phyloP scores from a whole-genome alignment of 1,140 invertebrate genomes.

The Drosophila baimaii region DNA sequence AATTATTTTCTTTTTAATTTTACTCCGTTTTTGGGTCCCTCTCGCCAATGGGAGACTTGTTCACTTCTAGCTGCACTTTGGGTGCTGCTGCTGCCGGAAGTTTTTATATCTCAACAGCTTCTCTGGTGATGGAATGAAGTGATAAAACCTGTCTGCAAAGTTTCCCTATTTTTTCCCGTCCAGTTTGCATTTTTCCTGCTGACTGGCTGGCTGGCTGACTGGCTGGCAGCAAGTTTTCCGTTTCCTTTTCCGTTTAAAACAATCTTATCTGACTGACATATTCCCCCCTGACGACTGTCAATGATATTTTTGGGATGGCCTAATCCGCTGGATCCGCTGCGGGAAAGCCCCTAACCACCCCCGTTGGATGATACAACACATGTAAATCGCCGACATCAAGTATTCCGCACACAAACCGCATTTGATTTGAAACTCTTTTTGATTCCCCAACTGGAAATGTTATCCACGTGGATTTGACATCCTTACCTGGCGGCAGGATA shows the following conservation, averaged over 20 bases:
- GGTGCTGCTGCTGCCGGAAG: constrained; percentile 40
- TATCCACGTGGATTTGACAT: constrained; percentile 27
- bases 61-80: constrained; percentile 36
- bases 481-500: constrained; percentile 21
- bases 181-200: constrained; percentile 62
- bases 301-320: constrained; percentile 26
- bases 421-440: constrained; percentile 45
- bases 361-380: constrained; percentile 30
- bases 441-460: constrained; percentile 39
- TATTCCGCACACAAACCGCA: constrained; percentile 62
- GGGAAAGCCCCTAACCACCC: constrained; percentile 13
- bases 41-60: constrained; percentile 58
- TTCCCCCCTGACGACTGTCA: constrained; percentile 37
- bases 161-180: constrained; percentile 48
- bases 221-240: constrained; percentile 32
- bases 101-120: constrained; percentile 54
- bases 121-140: constrained; percentile 71
- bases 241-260: constrained; percentile 17
- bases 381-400: constrained; percentile 65
- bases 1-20: constrained; percentile 67
- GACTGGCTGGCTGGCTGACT: too few species aligned
- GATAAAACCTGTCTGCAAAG: constrained; percentile 82
- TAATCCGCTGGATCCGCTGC: constrained; percentile 16
- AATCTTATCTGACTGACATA: constrained; percentile 56
- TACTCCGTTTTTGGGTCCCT: constrained; percentile 27